Evolutionary conservation across 2,113 vertebrate genomes (phyloP).

Genomic region (Acinonyx jubatus): DNA sequence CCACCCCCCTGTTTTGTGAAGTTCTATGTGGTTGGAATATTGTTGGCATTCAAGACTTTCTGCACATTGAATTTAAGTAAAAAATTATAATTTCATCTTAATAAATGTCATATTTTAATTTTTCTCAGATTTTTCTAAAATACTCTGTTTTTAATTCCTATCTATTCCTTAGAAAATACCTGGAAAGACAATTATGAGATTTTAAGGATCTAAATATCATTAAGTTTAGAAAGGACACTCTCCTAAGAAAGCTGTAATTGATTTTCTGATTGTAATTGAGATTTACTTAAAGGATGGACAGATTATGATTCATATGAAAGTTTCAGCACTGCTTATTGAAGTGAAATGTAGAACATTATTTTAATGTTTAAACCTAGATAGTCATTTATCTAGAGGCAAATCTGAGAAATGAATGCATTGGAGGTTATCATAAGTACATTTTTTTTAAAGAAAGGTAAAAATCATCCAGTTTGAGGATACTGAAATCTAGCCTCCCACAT

Average conservation of each 20-base stretch:
- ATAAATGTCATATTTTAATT: neutral
- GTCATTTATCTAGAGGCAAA: neutral
- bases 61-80: neutral
- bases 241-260: neutral
- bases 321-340: neutral
- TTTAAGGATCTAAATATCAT: neutral
- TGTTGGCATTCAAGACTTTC: neutral
- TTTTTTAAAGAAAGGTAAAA: neutral
- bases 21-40: neutral
- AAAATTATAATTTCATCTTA: neutral
- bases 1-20: neutral
- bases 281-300: neutral
- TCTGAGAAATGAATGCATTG: neutral
- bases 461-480: neutral
- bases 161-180: neutral
- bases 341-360: neutral
- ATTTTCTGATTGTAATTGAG: neutral
- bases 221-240: neutral
- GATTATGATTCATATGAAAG: neutral
- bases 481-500: slow-evolving; percentile 24
- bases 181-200: neutral
- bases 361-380: neutral
- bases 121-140: neutral
- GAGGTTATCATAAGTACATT: neutral
- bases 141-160: neutral